Evolutionary conservation across 2,113 vertebrate species (phyloP).

Genomic region (Blennius ocellaris): DNA sequence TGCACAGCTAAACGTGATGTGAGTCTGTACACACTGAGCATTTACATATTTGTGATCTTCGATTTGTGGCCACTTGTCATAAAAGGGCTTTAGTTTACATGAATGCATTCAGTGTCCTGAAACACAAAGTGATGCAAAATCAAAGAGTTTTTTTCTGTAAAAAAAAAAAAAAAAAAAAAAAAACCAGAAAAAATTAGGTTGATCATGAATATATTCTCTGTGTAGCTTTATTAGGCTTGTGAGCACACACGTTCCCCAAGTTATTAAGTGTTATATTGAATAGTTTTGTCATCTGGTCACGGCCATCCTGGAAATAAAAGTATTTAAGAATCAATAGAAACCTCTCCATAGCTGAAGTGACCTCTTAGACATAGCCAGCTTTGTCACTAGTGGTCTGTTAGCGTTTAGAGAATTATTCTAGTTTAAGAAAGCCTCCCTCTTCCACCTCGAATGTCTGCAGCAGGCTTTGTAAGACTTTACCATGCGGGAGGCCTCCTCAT

Average conservation of each 20-base stretch:
- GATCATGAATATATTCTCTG: conserved; percentile 17
- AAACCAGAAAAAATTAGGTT: conserved; percentile 47
- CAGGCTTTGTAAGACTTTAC: conserved; percentile 28
- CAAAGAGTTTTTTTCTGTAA: conserved; percentile 45
- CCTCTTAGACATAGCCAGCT: conserved; percentile 17
- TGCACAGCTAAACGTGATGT: conserved; percentile 39
- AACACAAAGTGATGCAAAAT: conserved; percentile 50
- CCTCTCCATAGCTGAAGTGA: conserved; percentile 31
- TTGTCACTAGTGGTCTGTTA: conserved; percentile 23
- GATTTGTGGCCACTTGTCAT: conserved; percentile 62
- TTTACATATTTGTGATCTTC: conserved; percentile 50
- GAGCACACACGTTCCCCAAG: conserved; percentile 24
- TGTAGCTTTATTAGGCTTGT: conserved; percentile 37
- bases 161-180: neutral
- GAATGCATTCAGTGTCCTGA: conserved; percentile 62
- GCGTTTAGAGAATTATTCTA: conserved; percentile 25
- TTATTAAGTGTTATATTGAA: conserved; percentile 20
- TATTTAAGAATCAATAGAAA: conserved; percentile 17
- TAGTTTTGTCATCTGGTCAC: conserved; percentile 5
- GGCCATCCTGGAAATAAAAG: conserved; percentile 29
- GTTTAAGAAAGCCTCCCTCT: neutral
- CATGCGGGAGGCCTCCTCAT: conserved; percentile 40
- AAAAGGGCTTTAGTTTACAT: conserved; percentile 77
- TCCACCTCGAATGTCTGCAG: conserved; percentile 9
- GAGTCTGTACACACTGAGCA: conserved; percentile 41